Base-by-base conservation (phyloP, 2,888 invertebrate species). In the Fissipunctia ypsillon region DNA sequence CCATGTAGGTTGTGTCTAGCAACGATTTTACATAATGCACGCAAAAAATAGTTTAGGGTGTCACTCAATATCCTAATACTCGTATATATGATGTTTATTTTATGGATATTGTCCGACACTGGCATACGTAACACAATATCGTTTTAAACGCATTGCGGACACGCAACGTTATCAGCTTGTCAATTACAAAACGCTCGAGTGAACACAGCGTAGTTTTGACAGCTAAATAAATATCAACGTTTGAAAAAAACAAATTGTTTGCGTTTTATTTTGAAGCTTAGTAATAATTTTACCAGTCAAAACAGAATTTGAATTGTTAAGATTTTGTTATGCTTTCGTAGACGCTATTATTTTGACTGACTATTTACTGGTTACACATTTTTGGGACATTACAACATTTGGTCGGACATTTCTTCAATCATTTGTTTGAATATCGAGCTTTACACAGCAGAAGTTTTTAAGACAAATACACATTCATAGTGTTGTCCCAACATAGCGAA, bases 181-280 rank as follows among this genome's bases (percentile, higher is more conserved):
- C 48, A 31, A 54, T 73, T 77, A 83, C 48, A 71, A 84, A 79
- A 80, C 52, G 50, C 41, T 73, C 31, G 45, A 65, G 70, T 54
- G 69, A 69, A 71, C 56, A 73, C 59, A 35, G n/a, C 10, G 52
- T 59, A 64, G 64, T 60, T 78, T 70, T 66, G 43, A 60, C 45
- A 63, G 28, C 12, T 41, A 38, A 28, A 60, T 5, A 61, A 69
- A 78, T 77, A 81, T 77, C 48, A 22, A 52, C 54, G 25, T 41
- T 52, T 31, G 6, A 25, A 43, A 16, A 41, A 69, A 69, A 48
- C 19, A 60, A 48, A 52, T 59, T 59, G 45, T 60, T 69, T 69
- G 45, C 45, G 10, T 48, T 10, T 9, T 48, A 50, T 45, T 54
- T 78, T 54, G 25, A 41, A 45, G 22, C 5, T 69, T 28, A 38